Evolutionary conservation across 2,888 invertebrate species (phyloP), one percentile per base, ranked within the genome.

Genomic region (Chorisops tibialis): DNA sequence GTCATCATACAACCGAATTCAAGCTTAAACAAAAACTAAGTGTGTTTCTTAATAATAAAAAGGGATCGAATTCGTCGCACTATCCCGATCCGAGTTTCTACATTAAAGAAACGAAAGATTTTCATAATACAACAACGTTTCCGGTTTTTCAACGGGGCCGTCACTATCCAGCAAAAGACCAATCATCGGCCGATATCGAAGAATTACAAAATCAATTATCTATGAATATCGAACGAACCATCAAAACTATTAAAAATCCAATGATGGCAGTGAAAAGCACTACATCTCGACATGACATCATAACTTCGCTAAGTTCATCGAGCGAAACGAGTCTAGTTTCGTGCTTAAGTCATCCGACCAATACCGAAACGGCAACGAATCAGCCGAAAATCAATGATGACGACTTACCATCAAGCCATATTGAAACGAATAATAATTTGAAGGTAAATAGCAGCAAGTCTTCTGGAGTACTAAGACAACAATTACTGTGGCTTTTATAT

Each of bases 71-170:
- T 16, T 7, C 59, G 6, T 7, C 24, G 16, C 5, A 47, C 35
- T 63, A 58, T 24, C 63, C 45, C 9, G 45, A 61, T 61, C 51
- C 63, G 37, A 56, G 58, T 12, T 61, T 58, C 30, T 64, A 58
- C 22, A 58, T 61, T 16, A 56, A 47, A 14, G 63, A 61, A 18
- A 61, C 61, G 39, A 61, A 47, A 54, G 61, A 45, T 22, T 52
- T 35, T 37, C 63, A 63, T 50, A 61, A 60, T 37, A 38, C 35
- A 2, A 22, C 18, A 48, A 19, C 12, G 4, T 47, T 47, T 21
- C 14, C 47, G 19, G 9, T 18, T 21, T n/a, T n/a, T n/a, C 37
- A 49, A 16, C 30, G 38, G 16, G 19, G 37, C 12, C 43, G 37
- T 12, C 38, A 41, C 16, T 12, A 12, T 18, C 11, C 12, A 2